phyloP scores from a whole-genome alignment of 1,140 invertebrate species.

The Phenacoccus solenopsis region DNA sequence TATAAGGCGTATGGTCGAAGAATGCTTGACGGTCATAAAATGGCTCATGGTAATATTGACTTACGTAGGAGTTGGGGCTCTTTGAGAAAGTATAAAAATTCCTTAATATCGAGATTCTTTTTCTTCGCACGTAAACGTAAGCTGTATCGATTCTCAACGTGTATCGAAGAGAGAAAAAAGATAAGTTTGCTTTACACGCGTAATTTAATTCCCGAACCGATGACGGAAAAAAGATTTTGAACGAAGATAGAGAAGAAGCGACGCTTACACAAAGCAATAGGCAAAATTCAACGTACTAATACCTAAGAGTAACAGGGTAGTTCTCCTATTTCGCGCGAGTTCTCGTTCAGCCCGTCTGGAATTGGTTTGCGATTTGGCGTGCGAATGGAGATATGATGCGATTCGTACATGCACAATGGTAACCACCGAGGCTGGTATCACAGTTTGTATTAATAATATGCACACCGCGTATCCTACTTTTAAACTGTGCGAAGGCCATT shows the following conservation, averaged over 20 bases:
- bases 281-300: too few relatives aligned
- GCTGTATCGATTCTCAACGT: neutral
- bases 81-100: neutral
- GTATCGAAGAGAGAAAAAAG: neutral
- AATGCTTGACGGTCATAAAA: neutral
- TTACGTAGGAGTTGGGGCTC: neutral
- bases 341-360: constrained; percentile 32
- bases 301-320: constrained; percentile 37
- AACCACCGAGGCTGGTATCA: constrained; percentile 42
- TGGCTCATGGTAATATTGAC: neutral
- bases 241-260: too few relatives aligned
- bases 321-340: constrained; percentile 38
- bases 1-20: neutral
- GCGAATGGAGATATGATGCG: constrained; percentile 34
- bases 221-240: too few relatives aligned
- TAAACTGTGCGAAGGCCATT: constrained; percentile 34
- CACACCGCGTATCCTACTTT: constrained; percentile 39
- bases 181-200: too few relatives aligned
- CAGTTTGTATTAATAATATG: constrained; percentile 40
- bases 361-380: constrained; percentile 29
- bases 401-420: constrained; percentile 41
- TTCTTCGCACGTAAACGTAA: neutral
- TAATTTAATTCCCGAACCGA: too few relatives aligned
- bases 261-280: too few relatives aligned
- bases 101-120: neutral